Base-by-base conservation (phyloP, 2,113 vertebrate genomes). In the Parus major region DNA sequence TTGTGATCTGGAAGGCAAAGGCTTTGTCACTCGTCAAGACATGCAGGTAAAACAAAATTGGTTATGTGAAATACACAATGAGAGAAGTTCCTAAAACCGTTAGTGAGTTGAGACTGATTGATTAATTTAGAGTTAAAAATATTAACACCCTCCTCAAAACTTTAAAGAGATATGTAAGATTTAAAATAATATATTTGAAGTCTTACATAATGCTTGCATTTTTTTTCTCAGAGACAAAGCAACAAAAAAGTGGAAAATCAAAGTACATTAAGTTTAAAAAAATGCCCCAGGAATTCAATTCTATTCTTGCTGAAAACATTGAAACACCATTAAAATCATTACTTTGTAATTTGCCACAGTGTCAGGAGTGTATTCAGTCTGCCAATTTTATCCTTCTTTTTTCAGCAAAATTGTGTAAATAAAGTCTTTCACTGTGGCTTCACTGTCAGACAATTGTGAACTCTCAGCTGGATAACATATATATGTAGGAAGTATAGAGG, bases 1-100 rank as follows among this genome's bases (percentile, higher is more conserved):
- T 86, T 99, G 99, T 53, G 99, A 99, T 94, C 91, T 96, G 1
- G 99, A 99, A 91, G 97, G 97, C 91, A 99, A 99, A 91, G 99
- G 99, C 66, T 99, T 99, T 77, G 98, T 99, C 68, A 98, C 98
- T 64, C 95, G 97, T 29, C 96, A 96, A 35, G 99, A 99, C 72
- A 98, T 99, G 98, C 98, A 99, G 99, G 99, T 99, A 97, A 98
- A 95, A 12, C 33, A 35, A 35, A 79, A 42, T 7, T 46, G 27
- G 3, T 82, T 61, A 4, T 41, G 82, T 92, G 42, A 90, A 85
- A 86, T 46, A 10, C 19, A 41, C 20, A 20, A 4, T 31, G 29
- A 41, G 39, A 59, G 46, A 80, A 82, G 14, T 14, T 69, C 50
- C 16, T 56, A 53, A 72, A 25, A 13, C 24, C 21, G 25, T 83